Conservation (phyloP, 1,140 invertebrate genomes). For the Drosophila arawakana region DNA sequence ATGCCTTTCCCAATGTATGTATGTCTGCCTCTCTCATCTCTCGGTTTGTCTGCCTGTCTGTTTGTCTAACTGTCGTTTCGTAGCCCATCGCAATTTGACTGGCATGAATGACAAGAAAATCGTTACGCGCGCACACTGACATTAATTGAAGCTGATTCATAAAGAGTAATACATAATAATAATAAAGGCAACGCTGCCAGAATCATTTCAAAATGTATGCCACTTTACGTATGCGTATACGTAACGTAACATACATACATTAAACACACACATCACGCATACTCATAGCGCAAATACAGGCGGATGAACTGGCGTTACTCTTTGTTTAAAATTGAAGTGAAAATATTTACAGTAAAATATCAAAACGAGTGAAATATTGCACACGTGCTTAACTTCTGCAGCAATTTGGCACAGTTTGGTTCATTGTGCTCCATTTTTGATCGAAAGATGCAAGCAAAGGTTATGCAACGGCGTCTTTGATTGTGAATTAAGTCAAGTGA, state of each 20-base stretch:
- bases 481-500: conserved; percentile 11
- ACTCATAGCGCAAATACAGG: conserved; percentile 4
- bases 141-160: conserved; percentile 81
- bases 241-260: conserved; percentile 11
- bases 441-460: conserved; percentile 13
- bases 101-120: conserved; percentile 79
- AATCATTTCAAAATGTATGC: conserved; percentile 28
- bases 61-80: conserved; percentile 45
- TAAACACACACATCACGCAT: background rate
- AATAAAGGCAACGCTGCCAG: conserved; percentile 48
- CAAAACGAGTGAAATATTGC: conserved; percentile 13
- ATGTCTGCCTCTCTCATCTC: background rate
- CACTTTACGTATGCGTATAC: background rate
- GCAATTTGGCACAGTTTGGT: background rate
- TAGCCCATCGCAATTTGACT: conserved; percentile 61
- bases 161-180: conserved; percentile 74
- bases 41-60: conserved; percentile 23
- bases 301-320: conserved; percentile 19
- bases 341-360: conserved; percentile 32
- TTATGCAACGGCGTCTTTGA: conserved; percentile 12
- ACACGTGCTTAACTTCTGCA: background rate
- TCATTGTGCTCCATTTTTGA: conserved; percentile 1
- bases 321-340: conserved; percentile 42
- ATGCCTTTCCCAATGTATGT: conserved; percentile 28
- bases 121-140: conserved; percentile 70